Evolutionary conservation across 2,888 invertebrate genomes (phyloP).

Genomic region (Caenorhabditis angaria): DNA sequence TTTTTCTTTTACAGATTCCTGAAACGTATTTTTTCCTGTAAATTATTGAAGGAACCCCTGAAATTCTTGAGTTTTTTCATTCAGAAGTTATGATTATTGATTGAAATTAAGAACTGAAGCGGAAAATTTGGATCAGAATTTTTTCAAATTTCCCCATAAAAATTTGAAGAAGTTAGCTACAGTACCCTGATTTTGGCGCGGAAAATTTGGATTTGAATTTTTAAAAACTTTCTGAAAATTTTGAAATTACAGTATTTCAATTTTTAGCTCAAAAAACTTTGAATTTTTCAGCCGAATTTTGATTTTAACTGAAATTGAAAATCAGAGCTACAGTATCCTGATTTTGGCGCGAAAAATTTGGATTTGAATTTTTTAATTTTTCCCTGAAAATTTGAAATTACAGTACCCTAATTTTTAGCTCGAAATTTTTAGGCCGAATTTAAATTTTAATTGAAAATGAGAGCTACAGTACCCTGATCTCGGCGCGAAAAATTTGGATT

Average conservation of each 20-base stretch:
- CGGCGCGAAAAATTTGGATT: not conserved
- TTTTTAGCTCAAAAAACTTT: not conserved
- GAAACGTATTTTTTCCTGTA: too few relatives aligned
- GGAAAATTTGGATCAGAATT: too few relatives aligned
- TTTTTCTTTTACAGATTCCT: too few relatives aligned
- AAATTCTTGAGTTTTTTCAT: too few relatives aligned
- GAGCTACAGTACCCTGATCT: not conserved
- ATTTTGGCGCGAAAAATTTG: not conserved
- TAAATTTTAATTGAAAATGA: not conserved
- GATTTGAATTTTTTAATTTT: not conserved
- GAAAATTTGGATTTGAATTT: conserved; percentile 3
- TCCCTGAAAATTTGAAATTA: not conserved
- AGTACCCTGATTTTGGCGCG: too few relatives aligned
- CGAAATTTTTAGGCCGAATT: not conserved
- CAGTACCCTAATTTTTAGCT: too few relatives aligned
- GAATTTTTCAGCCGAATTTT: not conserved
- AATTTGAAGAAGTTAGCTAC: too few relatives aligned
- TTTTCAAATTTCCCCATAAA: too few relatives aligned
- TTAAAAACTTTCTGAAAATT: conserved; percentile 3
- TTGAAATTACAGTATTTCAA: not conserved
- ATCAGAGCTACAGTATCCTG: not conserved
- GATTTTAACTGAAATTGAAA: not conserved
- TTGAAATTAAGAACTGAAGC: too few relatives aligned
- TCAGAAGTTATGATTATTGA: too few relatives aligned
- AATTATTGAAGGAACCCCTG: too few relatives aligned